Conservation (phyloP, 2,888 invertebrate genomes). For the Anoncus sp. region DNA sequence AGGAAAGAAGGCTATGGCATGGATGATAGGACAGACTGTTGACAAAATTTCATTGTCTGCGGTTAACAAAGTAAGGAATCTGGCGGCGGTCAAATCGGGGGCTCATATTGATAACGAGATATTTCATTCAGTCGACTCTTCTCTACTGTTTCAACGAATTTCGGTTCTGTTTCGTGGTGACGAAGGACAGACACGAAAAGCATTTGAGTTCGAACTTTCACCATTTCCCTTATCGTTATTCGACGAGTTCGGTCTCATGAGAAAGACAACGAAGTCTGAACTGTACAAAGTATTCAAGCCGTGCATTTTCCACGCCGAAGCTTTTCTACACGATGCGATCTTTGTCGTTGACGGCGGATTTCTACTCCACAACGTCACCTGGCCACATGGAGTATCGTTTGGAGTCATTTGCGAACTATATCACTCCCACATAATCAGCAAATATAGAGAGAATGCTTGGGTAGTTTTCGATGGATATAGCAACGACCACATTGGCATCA, state of each 20-base stretch:
- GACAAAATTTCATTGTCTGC: conserved; percentile 52
- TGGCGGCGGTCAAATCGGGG: conserved; percentile 26
- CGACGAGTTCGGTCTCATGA: conserved; percentile 23
- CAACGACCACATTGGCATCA: conserved; percentile 56
- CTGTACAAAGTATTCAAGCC: conserved; percentile 26
- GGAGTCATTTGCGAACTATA: conserved; percentile 11
- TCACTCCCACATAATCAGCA: conserved; percentile 8
- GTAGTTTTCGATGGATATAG: conserved; percentile 68
- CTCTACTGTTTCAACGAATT: conserved; percentile 69
- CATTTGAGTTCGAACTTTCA: conserved; percentile 29
- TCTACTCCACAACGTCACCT: conserved; percentile 17
- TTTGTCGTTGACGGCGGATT: conserved; percentile 12
- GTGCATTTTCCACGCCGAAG: not conserved
- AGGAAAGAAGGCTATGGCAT: conserved; percentile 52
- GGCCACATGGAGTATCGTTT: conserved; percentile 16
- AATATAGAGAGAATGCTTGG: conserved; percentile 5
- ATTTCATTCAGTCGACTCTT: conserved; percentile 64
- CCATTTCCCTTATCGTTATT: conserved; percentile 5
- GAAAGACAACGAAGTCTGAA: conserved; percentile 13
- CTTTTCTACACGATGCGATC: not conserved
- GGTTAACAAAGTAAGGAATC: conserved; percentile 55
- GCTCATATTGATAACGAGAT: conserved; percentile 35
- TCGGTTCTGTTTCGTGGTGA: conserved; percentile 63
- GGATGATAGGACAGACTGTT: conserved; percentile 62
- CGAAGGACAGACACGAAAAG: conserved; percentile 55